Conservation (phyloP, 2,888 invertebrate species). For the Lasioglossum lativentre region DNA sequence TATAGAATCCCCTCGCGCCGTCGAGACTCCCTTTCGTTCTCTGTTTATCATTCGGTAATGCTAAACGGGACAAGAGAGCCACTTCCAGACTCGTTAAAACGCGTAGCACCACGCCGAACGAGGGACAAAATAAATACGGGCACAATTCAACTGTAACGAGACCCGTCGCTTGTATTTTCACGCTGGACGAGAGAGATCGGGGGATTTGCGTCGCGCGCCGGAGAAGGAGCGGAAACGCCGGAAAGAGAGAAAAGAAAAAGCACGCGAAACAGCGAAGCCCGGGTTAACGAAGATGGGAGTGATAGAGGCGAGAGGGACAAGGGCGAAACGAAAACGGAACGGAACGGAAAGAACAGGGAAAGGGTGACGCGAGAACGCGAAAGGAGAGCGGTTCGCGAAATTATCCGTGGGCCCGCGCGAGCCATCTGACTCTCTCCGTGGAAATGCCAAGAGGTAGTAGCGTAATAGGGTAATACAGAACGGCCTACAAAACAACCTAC, state of each 20-base stretch:
- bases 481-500: conserved; percentile 70
- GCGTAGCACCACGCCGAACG: conserved; percentile 3
- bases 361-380: conserved; percentile 1
- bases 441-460: conserved; percentile 46
- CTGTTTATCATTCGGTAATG: conserved; percentile 27
- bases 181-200: conserved; percentile 45
- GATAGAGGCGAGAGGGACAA: background rate
- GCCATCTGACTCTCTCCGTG: conserved; percentile 58
- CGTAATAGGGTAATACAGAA: conserved; percentile 79
- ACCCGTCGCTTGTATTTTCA: conserved; percentile 58
- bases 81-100: conserved; percentile 46
- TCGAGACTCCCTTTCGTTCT: background rate
- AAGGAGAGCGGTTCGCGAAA: conserved; percentile 64
- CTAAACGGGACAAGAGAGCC: conserved; percentile 24
- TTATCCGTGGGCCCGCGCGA: conserved; percentile 73
- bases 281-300: background rate
- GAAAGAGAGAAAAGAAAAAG: background rate
- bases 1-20: background rate
- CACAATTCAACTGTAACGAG: conserved; percentile 70
- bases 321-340: background rate
- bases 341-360: background rate
- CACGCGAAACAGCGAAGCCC: background rate
- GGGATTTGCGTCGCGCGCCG: conserved; percentile 18
- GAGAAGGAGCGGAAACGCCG: conserved; percentile 9
- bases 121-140: conserved; percentile 64